Conservation (phyloP, 2,113 vertebrate species). For the Takifugu bimaculatus region DNA sequence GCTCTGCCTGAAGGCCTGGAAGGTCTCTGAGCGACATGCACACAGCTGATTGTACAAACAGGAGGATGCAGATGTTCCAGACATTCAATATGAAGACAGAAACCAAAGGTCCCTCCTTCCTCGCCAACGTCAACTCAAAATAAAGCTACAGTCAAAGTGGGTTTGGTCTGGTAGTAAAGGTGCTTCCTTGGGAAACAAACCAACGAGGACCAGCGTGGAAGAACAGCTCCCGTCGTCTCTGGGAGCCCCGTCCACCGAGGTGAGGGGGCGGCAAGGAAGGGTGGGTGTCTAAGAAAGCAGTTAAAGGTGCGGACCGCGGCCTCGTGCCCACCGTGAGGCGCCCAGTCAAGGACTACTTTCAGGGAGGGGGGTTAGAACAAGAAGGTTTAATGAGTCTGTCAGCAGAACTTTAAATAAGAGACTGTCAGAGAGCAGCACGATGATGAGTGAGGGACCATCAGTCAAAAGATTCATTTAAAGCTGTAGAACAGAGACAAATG, state of each 20-base stretch:
- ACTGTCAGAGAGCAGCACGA: conserved; percentile 21
- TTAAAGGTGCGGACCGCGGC: conserved; percentile 51
- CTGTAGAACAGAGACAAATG: conserved; percentile 60
- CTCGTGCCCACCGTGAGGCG: conserved; percentile 47
- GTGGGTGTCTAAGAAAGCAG: conserved; percentile 32
- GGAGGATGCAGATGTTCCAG: conserved; percentile 58
- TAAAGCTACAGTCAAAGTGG: conserved; percentile 59
- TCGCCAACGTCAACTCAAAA: conserved; percentile 44
- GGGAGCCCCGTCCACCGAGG: background rate
- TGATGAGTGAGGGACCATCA: conserved; percentile 37
- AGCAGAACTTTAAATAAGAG: conserved; percentile 5
- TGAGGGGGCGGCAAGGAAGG: background rate
- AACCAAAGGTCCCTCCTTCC: conserved; percentile 32
- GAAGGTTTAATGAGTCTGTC: conserved; percentile 28
- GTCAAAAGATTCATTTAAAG: conserved; percentile 62
- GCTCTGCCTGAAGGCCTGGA: conserved; percentile 40
- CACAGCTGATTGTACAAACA: conserved; percentile 52
- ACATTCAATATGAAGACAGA: conserved; percentile 48
- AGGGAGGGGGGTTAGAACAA: conserved; percentile 7
- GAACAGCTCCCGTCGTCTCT: conserved; percentile 29
- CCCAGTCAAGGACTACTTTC: conserved; percentile 35
- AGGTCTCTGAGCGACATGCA: conserved; percentile 47
- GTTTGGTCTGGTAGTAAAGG: conserved; percentile 51
- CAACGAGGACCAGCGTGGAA: conserved; percentile 43
- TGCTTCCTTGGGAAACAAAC: conserved; percentile 53